Percentiles rank a stretch among this genome's conserved stretches.
These are phyloP conservation scores for Baryphthengus martii DNA, from an alignment of 2,113 vertebrate genomes.

Conservation along the genomic window DNA sequence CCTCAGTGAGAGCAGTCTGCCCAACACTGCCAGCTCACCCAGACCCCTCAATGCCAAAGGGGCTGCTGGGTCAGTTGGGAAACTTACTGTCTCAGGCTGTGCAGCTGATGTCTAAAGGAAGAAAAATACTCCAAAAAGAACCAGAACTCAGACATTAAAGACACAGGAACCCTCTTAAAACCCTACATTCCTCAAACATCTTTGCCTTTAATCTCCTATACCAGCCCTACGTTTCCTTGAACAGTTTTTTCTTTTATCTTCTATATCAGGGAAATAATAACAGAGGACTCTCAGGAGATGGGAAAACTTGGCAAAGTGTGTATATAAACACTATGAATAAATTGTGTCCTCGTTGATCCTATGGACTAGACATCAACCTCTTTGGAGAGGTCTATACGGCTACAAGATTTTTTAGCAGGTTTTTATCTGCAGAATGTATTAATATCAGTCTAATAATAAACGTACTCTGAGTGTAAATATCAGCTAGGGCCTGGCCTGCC, in stretches of 20 bases:
- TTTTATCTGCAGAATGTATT: not conserved
- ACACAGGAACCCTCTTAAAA: not conserved
- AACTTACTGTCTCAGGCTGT: not conserved
- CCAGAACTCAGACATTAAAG: not conserved
- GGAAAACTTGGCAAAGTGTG: not conserved
- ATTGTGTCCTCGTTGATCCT: not conserved
- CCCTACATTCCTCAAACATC: not conserved
- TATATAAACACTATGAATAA: not conserved
- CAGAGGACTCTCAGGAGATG: not conserved
- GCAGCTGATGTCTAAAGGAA: not conserved
- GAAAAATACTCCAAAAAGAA: not conserved
- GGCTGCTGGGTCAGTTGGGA: not conserved
- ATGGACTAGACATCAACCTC: not conserved
- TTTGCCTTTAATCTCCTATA: not conserved
- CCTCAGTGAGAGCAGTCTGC: not conserved
- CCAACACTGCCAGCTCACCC: not conserved
- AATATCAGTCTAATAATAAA: not conserved
- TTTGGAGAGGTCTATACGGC: not conserved
- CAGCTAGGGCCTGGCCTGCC: not conserved
- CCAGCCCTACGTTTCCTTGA: not conserved
- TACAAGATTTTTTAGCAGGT: not conserved
- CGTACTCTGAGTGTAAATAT: not conserved
- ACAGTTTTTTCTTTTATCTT: not conserved
- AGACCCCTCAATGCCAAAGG: rapidly evolving
- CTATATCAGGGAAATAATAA: not conserved